Evolutionary conservation across 2,113 vertebrate genomes (phyloP).

Genomic region (Emydocephalus ijimae): DNA sequence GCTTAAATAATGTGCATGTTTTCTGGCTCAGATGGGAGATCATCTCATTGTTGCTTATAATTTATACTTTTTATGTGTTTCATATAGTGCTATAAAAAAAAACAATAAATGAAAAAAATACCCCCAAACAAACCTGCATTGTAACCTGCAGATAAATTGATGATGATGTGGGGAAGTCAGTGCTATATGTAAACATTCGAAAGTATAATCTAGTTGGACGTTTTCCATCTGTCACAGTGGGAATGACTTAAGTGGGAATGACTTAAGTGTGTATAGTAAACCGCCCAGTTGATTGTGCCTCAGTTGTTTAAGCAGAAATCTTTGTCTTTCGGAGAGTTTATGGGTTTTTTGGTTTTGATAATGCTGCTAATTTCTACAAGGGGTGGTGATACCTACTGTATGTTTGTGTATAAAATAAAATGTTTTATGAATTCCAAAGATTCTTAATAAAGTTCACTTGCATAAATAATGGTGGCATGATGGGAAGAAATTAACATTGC

Average conservation of each 20-base stretch:
- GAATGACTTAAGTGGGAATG: background rate
- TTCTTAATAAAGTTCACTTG: slow-evolving; percentile 64
- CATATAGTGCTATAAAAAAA: slow-evolving; percentile 51
- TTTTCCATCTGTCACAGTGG: background rate
- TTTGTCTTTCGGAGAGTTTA: slow-evolving; percentile 31
- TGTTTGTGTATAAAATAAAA: slow-evolving; percentile 53
- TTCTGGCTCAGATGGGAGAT: slow-evolving; percentile 40
- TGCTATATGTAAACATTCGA: slow-evolving; percentile 39
- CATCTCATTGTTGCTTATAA: slow-evolving; percentile 51
- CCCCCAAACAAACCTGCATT: background rate
- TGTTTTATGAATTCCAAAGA: slow-evolving; percentile 60
- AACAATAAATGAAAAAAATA: background rate
- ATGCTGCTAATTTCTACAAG: slow-evolving; percentile 42
- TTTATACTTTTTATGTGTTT: slow-evolving; percentile 48
- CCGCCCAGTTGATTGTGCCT: background rate
- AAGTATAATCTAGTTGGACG: background rate
- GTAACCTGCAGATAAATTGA: slow-evolving; percentile 44
- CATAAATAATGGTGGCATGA: background rate
- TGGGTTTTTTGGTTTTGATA: slow-evolving; percentile 48
- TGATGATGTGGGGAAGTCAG: background rate
- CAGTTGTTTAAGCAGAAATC: slow-evolving; percentile 20
- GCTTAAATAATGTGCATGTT: slow-evolving; percentile 50
- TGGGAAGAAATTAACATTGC: background rate
- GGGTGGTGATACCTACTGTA: slow-evolving; percentile 49
- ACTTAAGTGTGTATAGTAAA: background rate